These are phyloP conservation scores for Panagrolaimus sp. DNA, from an alignment of 1,140 invertebrate genomes.

Conservation along the genomic window DNA sequence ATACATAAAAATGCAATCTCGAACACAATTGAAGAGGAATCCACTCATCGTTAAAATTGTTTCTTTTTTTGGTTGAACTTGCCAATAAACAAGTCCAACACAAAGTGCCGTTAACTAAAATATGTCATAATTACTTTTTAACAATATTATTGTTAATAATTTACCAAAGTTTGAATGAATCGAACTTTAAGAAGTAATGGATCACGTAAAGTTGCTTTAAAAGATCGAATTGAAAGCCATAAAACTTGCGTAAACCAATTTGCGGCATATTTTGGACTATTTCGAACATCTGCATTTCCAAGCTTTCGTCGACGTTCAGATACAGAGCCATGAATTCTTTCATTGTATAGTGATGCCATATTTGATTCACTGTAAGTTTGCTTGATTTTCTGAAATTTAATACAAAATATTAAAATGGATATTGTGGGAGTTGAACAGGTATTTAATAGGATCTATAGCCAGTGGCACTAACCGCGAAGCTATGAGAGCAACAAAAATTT, in stretches of 20 bases:
- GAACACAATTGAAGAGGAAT: background rate
- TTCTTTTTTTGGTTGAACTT: background rate
- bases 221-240: background rate
- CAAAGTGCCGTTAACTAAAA: background rate
- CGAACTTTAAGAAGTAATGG: slow-evolving; percentile 81
- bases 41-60: background rate
- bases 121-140: too few relatives aligned
- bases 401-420: too few relatives aligned
- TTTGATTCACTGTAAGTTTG: background rate
- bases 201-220: slow-evolving; percentile 70
- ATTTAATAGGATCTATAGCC: background rate
- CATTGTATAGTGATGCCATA: background rate
- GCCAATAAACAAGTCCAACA: background rate
- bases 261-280: background rate
- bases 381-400: too few relatives aligned
- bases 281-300: slow-evolving; percentile 1
- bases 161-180: slow-evolving; percentile 67
- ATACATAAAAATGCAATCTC: background rate
- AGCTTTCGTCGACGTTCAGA: background rate
- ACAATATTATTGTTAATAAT: too few relatives aligned
- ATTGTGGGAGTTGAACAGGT: background rate
- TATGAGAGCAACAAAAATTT: too few relatives aligned
- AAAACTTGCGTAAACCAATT: slow-evolving; percentile 3
- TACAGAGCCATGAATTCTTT: background rate
- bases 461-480: background rate